phyloP scores from a whole-genome alignment of 2,797 vertebrate species.

The Hemibagrus guttatus region DNA sequence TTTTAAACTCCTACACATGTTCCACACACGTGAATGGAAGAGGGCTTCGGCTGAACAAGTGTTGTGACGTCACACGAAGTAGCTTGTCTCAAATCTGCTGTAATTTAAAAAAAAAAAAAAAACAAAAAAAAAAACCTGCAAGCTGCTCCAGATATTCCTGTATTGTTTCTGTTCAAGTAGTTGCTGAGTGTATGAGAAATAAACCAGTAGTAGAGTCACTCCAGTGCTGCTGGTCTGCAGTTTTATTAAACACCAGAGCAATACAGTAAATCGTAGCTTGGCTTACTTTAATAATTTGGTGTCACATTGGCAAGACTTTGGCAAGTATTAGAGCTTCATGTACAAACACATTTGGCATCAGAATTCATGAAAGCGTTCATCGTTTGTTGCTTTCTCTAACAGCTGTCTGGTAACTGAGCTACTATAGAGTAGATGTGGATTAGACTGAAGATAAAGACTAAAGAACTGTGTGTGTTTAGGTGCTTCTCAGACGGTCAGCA shows the following conservation, averaged over 20 bases:
- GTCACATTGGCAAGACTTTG: not conserved
- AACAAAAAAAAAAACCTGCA: too few species aligned
- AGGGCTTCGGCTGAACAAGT: too few species aligned
- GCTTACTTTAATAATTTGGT: not conserved
- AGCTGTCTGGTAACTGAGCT: not conserved
- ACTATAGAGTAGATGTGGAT: not conserved
- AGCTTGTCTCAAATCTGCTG: too few species aligned
- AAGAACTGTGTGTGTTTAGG: constrained; percentile 67
- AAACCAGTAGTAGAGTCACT: not conserved
- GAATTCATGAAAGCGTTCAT: not conserved
- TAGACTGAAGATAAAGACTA: not conserved
- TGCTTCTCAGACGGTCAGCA: constrained; percentile 78
- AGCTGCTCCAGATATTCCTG: too few species aligned
- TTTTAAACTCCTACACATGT: too few species aligned
- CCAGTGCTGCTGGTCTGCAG: too few species aligned
- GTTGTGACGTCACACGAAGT: too few species aligned
- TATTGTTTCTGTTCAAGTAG: not conserved
- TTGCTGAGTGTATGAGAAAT: not conserved
- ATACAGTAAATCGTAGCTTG: not conserved
- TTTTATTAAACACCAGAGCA: too few species aligned
- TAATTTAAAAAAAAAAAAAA: too few species aligned
- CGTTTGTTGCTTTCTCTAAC: not conserved
- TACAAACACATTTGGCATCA: not conserved
- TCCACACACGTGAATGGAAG: too few species aligned
- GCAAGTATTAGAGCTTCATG: not conserved